Conservation (phyloP, 1,140 invertebrate genomes). For the Gonioctena quinquepunctata region DNA sequence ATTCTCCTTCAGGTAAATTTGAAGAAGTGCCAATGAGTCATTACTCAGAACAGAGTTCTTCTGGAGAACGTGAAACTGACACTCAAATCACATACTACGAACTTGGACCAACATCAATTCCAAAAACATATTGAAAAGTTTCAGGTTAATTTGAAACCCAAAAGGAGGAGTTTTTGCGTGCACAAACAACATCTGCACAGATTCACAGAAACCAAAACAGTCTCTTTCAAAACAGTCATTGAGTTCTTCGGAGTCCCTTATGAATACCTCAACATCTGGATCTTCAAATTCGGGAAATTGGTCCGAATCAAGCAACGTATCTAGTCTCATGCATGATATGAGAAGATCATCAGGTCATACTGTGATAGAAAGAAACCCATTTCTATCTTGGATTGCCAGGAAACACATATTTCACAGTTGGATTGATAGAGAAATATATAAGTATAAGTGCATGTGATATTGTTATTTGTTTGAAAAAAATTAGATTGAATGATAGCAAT, state of each 20-base stretch:
- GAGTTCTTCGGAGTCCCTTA: neutral
- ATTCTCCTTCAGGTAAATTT: neutral
- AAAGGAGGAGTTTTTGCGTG: neutral
- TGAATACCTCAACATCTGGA: neutral
- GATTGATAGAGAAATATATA: neutral
- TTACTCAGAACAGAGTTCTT: neutral
- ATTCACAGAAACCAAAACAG: neutral
- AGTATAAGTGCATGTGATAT: neutral
- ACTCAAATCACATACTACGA: neutral
- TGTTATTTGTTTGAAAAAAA: neutral
- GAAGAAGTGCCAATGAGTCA: neutral
- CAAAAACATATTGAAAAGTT: neutral
- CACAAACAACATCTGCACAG: neutral
- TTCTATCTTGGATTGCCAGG: neutral
- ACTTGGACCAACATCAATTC: neutral
- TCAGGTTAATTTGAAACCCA: neutral
- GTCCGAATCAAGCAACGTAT: neutral
- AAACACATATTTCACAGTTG: neutral
- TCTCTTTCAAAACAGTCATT: neutral
- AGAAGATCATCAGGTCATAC: neutral
- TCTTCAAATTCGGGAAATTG: neutral
- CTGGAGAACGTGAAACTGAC: neutral
- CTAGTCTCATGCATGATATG: neutral
- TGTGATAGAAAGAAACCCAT: neutral
- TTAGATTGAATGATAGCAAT: neutral